Conservation (phyloP, 2,888 invertebrate species). For the Anagyrus pseudococci region DNA sequence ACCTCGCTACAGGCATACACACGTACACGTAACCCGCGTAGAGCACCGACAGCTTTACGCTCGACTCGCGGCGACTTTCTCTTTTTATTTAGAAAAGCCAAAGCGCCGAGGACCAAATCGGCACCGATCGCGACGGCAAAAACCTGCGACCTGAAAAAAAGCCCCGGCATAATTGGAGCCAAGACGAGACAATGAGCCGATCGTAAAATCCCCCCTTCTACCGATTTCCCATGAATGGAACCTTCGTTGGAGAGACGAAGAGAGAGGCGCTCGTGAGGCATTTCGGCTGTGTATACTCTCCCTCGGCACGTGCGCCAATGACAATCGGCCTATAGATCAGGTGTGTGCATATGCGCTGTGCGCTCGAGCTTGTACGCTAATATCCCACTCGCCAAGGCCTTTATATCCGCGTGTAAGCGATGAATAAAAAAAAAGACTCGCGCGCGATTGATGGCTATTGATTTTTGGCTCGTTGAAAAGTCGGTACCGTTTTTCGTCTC, state of each 20-base stretch:
- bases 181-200: conserved; percentile 8
- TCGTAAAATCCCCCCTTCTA: conserved; percentile 19
- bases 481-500: no score
- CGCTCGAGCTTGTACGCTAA: no score
- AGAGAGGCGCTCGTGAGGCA: conserved; percentile 7
- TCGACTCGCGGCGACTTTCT: conserved; percentile 27
- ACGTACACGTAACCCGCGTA: background rate
- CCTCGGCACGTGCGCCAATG: background rate
- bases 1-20: background rate
- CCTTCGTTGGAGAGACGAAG: background rate
- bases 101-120: no score
- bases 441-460: no score
- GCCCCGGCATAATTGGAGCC: background rate
- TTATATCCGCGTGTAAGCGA: no score
- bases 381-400: no score
- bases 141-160: background rate
- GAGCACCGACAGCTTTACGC: conserved; percentile 35
- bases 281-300: background rate
- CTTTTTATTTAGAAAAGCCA: conserved; percentile 31
- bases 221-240: conserved; percentile 28
- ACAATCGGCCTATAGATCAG: conserved; percentile 27
- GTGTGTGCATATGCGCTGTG: background rate
- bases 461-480: no score
- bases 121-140: background rate
- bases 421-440: no score